These are phyloP conservation scores for Pimpla rufipes DNA, from an alignment of 2,888 invertebrate genomes.

Conservation along the genomic window DNA sequence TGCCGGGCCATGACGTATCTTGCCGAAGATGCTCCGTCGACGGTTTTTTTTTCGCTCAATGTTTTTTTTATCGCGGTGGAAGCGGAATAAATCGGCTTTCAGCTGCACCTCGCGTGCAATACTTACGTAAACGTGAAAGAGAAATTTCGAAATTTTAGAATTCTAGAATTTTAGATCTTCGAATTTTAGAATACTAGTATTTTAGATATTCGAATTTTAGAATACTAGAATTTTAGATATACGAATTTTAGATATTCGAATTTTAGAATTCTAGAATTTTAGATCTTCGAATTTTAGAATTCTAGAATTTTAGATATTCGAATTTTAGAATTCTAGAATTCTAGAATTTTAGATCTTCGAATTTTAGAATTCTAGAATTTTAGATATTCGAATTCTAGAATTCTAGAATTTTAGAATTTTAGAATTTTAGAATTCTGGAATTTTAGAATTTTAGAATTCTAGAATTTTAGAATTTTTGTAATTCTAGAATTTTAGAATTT, in stretches of 20 bases:
- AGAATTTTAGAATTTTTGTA: neutral
- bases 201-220: neutral
- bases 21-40: neutral
- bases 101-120: no score
- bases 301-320: slow-evolving; percentile 4
- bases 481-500: slow-evolving; percentile 1
- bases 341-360: neutral
- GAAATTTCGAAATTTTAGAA: neutral
- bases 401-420: slow-evolving; percentile 1
- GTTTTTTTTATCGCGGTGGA: neutral
- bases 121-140: no score
- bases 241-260: neutral
- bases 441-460: slow-evolving; percentile 4
- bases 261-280: slow-evolving; percentile 1
- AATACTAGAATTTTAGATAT: neutral
- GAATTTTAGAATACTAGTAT: slow-evolving; percentile 1
- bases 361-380: slow-evolving; percentile 4
- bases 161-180: neutral
- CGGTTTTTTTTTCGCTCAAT: neutral
- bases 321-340: slow-evolving; percentile 1
- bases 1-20: neutral
- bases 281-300: slow-evolving; percentile 1
- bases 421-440: neutral
- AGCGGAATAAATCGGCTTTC: neutral
- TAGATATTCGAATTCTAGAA: neutral